phyloP scores from a whole-genome alignment of 2,797 vertebrate species.

The Neopelma chrysocephalum region DNA sequence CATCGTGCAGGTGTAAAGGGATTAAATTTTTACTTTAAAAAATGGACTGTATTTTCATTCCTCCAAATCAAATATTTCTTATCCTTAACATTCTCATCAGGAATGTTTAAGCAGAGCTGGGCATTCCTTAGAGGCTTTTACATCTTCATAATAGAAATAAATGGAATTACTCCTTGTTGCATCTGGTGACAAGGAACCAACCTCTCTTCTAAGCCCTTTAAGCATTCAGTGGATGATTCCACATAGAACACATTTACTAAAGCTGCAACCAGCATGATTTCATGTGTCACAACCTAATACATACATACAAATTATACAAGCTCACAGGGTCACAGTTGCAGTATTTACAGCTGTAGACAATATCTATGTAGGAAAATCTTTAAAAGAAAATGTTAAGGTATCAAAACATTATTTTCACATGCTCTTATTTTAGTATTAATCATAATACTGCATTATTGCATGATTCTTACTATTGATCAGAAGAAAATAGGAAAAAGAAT shows the following conservation, averaged over 20 bases:
- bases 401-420: neutral
- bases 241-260: neutral
- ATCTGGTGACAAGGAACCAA: neutral
- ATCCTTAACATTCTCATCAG: neutral
- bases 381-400: neutral
- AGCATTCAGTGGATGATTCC: neutral
- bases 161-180: neutral
- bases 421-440: neutral
- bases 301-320: neutral
- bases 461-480: neutral
- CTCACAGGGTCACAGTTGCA: neutral
- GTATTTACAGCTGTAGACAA: neutral
- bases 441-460: neutral
- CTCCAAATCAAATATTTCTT: neutral
- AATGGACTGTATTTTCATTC: neutral
- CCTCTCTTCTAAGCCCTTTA: neutral
- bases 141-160: neutral
- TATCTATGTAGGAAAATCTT: neutral
- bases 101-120: neutral
- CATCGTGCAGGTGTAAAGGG: neutral
- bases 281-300: neutral
- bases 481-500: neutral
- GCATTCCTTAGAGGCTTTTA: conserved; percentile 10
- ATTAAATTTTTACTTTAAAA: neutral
- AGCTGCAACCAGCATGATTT: conserved; percentile 15